Evolutionary conservation across 2,888 invertebrate species (phyloP), one percentile per base, ranked within the genome.

Genomic region (Sminthurides aquaticus): DNA sequence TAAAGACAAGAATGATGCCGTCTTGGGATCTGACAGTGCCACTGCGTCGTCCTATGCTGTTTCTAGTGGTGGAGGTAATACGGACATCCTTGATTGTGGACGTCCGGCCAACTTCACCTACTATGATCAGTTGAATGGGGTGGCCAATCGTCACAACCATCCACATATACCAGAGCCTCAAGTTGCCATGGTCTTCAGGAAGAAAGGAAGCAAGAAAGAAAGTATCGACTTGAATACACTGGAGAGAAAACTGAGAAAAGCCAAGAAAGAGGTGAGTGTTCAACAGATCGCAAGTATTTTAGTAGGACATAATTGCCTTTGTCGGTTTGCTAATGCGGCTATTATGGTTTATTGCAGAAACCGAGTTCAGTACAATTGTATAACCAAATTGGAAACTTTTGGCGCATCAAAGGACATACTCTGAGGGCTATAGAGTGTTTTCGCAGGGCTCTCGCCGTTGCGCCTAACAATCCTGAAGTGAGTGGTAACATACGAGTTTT

Each of bases 301-400:
- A 43, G 11, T 43, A n/a, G n/a, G n/a, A n/a, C n/a, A n/a, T n/a
- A n/a, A n/a, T n/a, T n/a, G n/a, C n/a, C n/a, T 49, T 3, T 49
- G 2, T 49, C 2, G 22, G n/a, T 49, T 3, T 2, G n/a, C 22
- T 18, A 49, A 49, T 49, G 22, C n/a, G 2, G 3, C n/a, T 49
- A 3, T 2, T 20, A 49, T 3, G n/a, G 22, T 43, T 43, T n/a
- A n/a, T n/a, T n/a, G n/a, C 69, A 85, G 82, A 91, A 90, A 79
- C 89, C 90, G 66, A 88, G 88, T 76, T 89, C 89, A 62, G 87
- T 90, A 26, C 88, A 90, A 76, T 82, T 91, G 59, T 91, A 90
- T 78, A 92, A 91, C 78, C 90, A 92, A 79, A 91, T 93, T 76
- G 92, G 92, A 1, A 92, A 93, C 79, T 92, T 90, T 79, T 92